phyloP scores from a whole-genome alignment of 2,797 vertebrate genomes.

The Siniperca obscura region DNA sequence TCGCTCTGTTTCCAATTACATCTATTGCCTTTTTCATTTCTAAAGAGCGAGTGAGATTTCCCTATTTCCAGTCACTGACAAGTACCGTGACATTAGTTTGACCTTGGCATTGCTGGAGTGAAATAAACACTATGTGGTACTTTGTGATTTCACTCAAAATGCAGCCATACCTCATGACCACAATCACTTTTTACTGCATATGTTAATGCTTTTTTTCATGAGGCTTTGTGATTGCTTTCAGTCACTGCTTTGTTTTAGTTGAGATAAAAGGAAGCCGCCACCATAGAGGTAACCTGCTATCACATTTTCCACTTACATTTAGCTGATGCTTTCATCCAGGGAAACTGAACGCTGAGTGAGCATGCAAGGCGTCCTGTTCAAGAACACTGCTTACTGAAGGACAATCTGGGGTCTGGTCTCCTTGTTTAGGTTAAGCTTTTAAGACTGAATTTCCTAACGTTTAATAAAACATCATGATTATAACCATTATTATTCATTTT shows the following conservation, averaged over 20 bases:
- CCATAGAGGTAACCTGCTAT: background rate
- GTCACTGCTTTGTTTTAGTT: background rate
- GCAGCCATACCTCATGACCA: background rate
- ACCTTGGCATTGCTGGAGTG: constrained; percentile 17
- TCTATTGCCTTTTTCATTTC: constrained; percentile 17
- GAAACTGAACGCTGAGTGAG: constrained; percentile 6
- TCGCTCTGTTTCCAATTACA: constrained; percentile 11
- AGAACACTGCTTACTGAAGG: constrained; percentile 7
- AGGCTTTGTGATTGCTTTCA: constrained; percentile 1
- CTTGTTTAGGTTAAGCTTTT: background rate
- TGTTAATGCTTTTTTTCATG: background rate
- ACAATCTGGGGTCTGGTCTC: no score
- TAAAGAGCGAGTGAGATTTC: background rate
- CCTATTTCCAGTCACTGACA: background rate
- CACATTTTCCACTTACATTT: constrained; percentile 9
- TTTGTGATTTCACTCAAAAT: background rate
- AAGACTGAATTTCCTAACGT: background rate
- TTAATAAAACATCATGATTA: background rate
- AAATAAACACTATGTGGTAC: background rate
- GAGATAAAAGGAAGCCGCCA: background rate
- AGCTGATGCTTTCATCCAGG: constrained; percentile 18
- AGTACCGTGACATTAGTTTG: background rate
- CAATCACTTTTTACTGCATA: background rate
- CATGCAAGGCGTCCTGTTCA: background rate
- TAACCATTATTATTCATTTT: background rate